Evolutionary conservation across 2,113 vertebrate genomes (phyloP).

Genomic region (Petromus typicus): DNA sequence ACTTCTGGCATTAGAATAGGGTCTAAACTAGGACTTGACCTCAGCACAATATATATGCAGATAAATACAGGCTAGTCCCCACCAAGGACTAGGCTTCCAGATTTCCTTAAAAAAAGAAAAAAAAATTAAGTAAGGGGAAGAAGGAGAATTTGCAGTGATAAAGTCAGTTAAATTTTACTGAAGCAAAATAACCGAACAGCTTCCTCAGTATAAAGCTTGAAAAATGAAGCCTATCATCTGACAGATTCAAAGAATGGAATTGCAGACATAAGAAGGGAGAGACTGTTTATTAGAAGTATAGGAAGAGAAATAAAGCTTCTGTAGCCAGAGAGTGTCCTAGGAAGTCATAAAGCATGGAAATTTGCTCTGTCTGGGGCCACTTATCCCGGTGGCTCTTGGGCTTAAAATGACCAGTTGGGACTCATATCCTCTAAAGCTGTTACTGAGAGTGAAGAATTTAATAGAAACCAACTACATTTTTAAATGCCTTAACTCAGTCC

Average conservation of each 20-base stretch:
- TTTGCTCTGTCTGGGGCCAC: neutral
- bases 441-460: neutral
- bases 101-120: neutral
- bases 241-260: neutral
- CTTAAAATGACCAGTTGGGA: neutral
- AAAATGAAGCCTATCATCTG: neutral
- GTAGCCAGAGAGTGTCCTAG: neutral
- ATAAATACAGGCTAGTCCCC: too few species aligned
- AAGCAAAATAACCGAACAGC: neutral
- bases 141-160: neutral
- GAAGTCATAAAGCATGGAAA: neutral
- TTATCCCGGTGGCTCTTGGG: neutral
- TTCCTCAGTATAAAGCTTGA: neutral
- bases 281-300: neutral
- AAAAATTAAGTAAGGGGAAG: neutral
- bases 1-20: neutral
- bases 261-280: neutral
- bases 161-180: neutral
- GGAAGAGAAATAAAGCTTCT: neutral
- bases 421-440: neutral
- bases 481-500: neutral
- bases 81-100: fast-evolving
- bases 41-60: neutral
- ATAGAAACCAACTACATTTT: neutral
- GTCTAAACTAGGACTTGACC: neutral